Conservation (phyloP, 2,888 invertebrate species). For the Gymnosoma rotundatum region DNA sequence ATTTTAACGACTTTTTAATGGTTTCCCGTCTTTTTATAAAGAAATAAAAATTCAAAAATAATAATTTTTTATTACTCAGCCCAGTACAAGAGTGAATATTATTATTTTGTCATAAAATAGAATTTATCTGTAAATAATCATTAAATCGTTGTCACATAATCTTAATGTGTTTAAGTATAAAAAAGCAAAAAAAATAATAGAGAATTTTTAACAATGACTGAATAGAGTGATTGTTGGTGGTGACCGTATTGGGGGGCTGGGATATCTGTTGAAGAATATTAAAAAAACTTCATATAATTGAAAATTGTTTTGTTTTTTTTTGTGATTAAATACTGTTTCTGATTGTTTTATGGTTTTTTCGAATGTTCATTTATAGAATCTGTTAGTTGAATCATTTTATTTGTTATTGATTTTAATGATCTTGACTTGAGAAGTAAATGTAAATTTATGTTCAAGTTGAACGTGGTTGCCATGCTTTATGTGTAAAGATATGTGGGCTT, state of each 20-base stretch:
- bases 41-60: slow-evolving; percentile 19
- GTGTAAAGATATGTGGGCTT: not conserved
- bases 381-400: slow-evolving; percentile 33
- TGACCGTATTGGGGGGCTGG: not conserved
- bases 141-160: slow-evolving; percentile 34
- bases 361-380: slow-evolving; percentile 4
- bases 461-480: not conserved
- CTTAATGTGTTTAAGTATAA: slow-evolving; percentile 34
- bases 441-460: slow-evolving; percentile 44
- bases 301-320: slow-evolving; percentile 33
- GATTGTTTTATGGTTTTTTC: not conserved
- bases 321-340: slow-evolving; percentile 29
- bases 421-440: slow-evolving; percentile 55
- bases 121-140: slow-evolving; percentile 40
- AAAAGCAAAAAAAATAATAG: not conserved
- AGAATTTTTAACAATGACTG: not conserved
- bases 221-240: not conserved
- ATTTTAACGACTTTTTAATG: slow-evolving; percentile 34
- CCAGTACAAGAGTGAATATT: slow-evolving; percentile 33
- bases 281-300: slow-evolving; percentile 1
- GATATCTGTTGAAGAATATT: slow-evolving; percentile 14
- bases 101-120: slow-evolving; percentile 34
- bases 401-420: slow-evolving; percentile 58
- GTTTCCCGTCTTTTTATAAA: slow-evolving; percentile 20
- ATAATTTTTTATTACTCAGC: slow-evolving; percentile 42